Conservation (phyloP, 2,113 vertebrate genomes). For the Benitochromis conjunctus region DNA sequence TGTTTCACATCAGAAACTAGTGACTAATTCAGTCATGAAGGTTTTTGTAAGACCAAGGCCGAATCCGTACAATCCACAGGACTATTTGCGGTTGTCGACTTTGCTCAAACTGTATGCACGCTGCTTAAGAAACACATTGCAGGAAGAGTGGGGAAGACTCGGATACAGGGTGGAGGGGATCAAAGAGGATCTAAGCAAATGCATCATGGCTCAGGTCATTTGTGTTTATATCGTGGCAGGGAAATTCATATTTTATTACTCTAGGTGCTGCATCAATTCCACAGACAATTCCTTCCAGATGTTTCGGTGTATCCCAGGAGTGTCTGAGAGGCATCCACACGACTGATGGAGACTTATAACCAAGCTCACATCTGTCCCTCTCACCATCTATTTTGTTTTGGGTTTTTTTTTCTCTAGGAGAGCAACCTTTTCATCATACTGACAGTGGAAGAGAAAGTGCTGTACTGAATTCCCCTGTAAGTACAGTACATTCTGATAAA, state of each 20-base stretch:
- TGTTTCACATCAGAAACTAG: constrained; percentile 10
- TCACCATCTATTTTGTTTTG: constrained; percentile 11
- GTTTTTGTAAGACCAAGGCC: background rate
- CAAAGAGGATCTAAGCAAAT: constrained; percentile 51
- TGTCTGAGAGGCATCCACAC: constrained; percentile 50
- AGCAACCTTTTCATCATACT: constrained; percentile 68
- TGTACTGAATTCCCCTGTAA: constrained; percentile 40
- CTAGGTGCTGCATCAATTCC: constrained; percentile 62
- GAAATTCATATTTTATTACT: constrained; percentile 73
- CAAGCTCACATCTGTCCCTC: constrained; percentile 72
- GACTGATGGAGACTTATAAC: constrained; percentile 55
- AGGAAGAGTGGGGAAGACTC: background rate
- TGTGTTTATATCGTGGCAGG: constrained; percentile 61
- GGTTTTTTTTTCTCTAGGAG: background rate
- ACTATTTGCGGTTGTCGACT: constrained; percentile 16
- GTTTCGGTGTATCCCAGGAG: constrained; percentile 64
- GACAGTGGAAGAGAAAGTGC: constrained; percentile 56
- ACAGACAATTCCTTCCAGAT: constrained; percentile 73
- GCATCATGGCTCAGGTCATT: constrained; percentile 50
- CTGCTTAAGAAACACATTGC: background rate
- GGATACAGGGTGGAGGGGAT: constrained; percentile 9
- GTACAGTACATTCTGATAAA: constrained; percentile 25
- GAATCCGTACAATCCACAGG: background rate
- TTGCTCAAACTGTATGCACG: background rate
- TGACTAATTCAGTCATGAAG: background rate